Evolutionary conservation across 2,797 vertebrate genomes (phyloP).

Genomic region (Alca torda): DNA sequence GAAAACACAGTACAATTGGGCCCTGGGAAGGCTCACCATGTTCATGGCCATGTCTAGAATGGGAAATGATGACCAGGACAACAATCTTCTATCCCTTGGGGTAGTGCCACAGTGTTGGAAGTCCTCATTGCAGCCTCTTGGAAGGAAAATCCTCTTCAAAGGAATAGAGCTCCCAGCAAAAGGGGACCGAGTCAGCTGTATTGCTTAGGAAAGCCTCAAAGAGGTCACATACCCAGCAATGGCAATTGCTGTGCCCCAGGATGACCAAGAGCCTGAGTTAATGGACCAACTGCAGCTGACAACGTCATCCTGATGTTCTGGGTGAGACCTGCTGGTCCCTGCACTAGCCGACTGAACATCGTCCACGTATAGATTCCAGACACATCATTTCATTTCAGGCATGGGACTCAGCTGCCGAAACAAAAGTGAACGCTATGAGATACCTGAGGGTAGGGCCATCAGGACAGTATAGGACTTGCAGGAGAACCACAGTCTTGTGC

Average conservation of each 20-base stretch:
- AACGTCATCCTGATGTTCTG: neutral
- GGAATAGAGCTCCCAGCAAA: neutral
- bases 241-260: neutral
- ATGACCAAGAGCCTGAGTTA: neutral
- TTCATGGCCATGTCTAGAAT: neutral
- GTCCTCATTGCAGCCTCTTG: neutral
- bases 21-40: neutral
- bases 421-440: neutral
- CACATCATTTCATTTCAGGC: neutral
- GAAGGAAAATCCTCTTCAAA: neutral
- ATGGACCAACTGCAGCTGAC: neutral
- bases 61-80: neutral
- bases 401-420: neutral
- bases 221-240: neutral
- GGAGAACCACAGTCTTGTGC: neutral
- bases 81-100: neutral
- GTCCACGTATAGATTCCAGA: neutral
- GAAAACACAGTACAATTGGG: neutral
- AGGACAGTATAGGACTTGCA: neutral
- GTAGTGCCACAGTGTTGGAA: neutral
- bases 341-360: neutral
- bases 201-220: neutral
- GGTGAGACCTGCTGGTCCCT: neutral
- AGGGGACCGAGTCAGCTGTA: neutral
- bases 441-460: neutral